Evolutionary conservation across 2,797 vertebrate genomes (phyloP).

Genomic region (Triplophysa yarkandensis): DNA sequence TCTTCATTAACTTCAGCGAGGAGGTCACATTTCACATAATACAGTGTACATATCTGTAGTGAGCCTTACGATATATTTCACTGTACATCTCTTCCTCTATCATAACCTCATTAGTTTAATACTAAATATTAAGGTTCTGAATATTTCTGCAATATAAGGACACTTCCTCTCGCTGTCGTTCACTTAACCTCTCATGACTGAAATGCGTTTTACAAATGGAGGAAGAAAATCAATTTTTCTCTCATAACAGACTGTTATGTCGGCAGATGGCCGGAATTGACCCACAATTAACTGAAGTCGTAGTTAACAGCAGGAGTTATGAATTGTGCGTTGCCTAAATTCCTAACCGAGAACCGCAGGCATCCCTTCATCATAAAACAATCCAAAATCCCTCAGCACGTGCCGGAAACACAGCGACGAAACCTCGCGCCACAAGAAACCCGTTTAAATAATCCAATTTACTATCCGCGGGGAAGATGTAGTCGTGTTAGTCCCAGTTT

Average conservation of each 20-base stretch:
- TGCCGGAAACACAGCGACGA: slow-evolving; percentile 71
- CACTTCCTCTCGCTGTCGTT: neutral
- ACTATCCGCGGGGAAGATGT: slow-evolving; percentile 66
- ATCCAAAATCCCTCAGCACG: slow-evolving; percentile 64
- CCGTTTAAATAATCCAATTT: slow-evolving; percentile 80
- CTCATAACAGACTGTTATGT: slow-evolving; percentile 66
- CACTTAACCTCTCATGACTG: neutral
- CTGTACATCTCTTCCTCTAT: slow-evolving; percentile 54
- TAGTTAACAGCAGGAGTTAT: slow-evolving; percentile 63
- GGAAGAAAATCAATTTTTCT: slow-evolving; percentile 60
- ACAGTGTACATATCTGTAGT: slow-evolving; percentile 51
- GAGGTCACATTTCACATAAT: slow-evolving; percentile 58
- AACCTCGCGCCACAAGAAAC: slow-evolving; percentile 72
- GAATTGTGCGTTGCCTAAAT: slow-evolving; percentile 53
- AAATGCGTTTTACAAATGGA: slow-evolving; percentile 11
- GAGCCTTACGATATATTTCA: slow-evolving; percentile 41
- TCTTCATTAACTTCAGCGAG: slow-evolving; percentile 62
- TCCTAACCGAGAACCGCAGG: slow-evolving; percentile 35
- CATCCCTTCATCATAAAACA: slow-evolving; percentile 35
- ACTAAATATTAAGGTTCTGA: neutral
- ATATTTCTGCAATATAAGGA: neutral
- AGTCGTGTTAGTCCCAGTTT: slow-evolving; percentile 70
- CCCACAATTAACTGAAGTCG: slow-evolving; percentile 64
- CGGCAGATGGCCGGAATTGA: slow-evolving; percentile 66
- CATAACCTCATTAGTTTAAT: slow-evolving; percentile 54